Percentiles rank a stretch among this genome's conserved stretches.
These are phyloP conservation scores for Dynastes tityus DNA, from an alignment of 2,888 invertebrate genomes.

Conservation along the genomic window DNA sequence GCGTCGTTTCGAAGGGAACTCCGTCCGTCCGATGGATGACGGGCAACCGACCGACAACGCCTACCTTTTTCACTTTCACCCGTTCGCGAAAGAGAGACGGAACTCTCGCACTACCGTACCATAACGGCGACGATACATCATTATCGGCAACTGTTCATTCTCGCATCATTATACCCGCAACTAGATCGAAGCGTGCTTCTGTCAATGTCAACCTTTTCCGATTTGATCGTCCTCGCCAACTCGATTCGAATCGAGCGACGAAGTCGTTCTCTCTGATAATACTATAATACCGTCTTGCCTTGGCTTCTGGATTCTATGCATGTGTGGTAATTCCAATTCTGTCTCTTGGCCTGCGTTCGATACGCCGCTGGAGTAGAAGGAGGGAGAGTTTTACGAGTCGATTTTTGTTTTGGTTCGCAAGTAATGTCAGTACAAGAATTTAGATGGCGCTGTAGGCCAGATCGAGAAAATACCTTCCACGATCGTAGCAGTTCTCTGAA, in stretches of 20 bases:
- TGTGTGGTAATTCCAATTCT: too few species aligned
- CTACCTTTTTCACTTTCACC: slow-evolving; percentile 48
- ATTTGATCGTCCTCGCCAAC: neutral
- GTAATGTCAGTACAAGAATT: too few species aligned
- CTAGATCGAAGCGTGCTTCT: neutral
- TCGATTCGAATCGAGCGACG: neutral
- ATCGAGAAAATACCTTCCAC: too few species aligned
- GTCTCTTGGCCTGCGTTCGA: too few species aligned
- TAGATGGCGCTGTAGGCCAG: too few species aligned
- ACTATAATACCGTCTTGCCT: too few species aligned
- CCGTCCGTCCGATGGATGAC: slow-evolving; percentile 13
- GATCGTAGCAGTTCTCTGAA: too few species aligned
- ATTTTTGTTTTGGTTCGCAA: too few species aligned
- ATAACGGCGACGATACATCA: neutral
- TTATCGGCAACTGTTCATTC: neutral
- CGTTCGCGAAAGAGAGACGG: slow-evolving; percentile 43
- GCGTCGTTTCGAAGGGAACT: slow-evolving; percentile 50
- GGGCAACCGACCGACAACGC: neutral
- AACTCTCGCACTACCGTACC: slow-evolving; percentile 2
- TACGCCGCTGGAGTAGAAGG: too few species aligned
- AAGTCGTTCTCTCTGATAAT: too few species aligned
- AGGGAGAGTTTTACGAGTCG: too few species aligned
- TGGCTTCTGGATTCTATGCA: too few species aligned
- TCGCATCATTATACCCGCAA: neutral
- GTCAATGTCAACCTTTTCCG: neutral